Percentiles rank a stretch among this genome's conserved stretches.
Conservation (phyloP, 2,888 invertebrate species). For the Caprella mutica region DNA sequence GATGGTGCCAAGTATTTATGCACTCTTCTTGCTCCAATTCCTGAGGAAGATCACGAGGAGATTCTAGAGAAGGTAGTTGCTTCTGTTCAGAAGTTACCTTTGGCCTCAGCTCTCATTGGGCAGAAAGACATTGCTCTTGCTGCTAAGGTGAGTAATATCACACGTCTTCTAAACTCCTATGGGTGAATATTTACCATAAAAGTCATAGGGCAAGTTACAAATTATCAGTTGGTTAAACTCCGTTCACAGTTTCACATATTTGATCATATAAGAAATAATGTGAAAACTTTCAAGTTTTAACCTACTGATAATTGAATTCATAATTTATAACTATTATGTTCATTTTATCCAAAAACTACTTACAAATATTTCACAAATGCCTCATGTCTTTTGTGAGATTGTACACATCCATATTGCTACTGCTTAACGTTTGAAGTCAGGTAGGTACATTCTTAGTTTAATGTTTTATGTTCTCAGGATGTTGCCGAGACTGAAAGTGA, state of each 20-base stretch:
- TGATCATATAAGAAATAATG: too few relatives aligned
- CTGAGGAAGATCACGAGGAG: constrained; percentile 36
- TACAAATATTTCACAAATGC: neutral
- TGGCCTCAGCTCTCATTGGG: constrained; percentile 60
- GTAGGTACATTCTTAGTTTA: too few relatives aligned
- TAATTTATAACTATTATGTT: neutral
- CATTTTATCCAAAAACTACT: neutral
- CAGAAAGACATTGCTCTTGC: constrained; percentile 60
- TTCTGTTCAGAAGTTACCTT: constrained; percentile 64
- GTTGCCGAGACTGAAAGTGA: constrained; percentile 46
- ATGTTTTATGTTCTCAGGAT: too few relatives aligned
- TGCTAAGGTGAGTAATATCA: constrained; percentile 48
- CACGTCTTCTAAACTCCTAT: too few relatives aligned
- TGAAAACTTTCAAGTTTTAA: too few relatives aligned
- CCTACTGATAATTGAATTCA: neutral
- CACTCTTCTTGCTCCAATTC: constrained; percentile 27
- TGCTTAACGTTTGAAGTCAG: too few relatives aligned
- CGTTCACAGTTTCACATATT: too few relatives aligned
- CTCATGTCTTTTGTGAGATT: too few relatives aligned
- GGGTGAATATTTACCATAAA: too few relatives aligned
- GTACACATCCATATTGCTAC: too few relatives aligned
- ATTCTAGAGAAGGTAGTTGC: constrained; percentile 65
- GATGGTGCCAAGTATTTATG: constrained; percentile 30
- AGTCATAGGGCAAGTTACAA: too few relatives aligned
- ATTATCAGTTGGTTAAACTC: too few relatives aligned